A percentile compares a stretch with the other conserved stretches of the same genome.
phyloP scores from a whole-genome alignment of 2,113 vertebrate species.

The Anguilla japonica region DNA sequence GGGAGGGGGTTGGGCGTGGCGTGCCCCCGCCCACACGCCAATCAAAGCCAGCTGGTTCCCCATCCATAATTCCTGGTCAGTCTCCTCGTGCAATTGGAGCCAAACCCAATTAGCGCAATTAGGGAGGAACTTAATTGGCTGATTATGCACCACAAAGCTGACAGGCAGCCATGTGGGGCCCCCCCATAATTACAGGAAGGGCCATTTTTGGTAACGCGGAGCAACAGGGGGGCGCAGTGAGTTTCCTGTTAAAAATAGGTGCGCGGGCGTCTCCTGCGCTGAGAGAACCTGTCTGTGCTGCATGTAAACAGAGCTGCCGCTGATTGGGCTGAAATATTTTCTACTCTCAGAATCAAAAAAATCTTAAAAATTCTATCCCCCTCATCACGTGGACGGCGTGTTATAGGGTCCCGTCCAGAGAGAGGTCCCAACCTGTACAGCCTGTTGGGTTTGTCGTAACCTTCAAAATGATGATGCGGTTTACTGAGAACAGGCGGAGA shows the following conservation, averaged over 20 bases:
- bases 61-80: neutral
- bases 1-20: neutral
- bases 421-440: neutral
- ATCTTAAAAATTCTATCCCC: too few relatives aligned
- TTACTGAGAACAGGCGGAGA: neutral
- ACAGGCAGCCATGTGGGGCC: neutral
- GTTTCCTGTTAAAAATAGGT: neutral
- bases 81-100: neutral
- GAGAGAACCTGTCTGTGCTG: neutral
- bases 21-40: neutral
- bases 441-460: neutral
- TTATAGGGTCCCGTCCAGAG: neutral
- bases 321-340: neutral
- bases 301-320: neutral
- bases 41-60: conserved; percentile 9
- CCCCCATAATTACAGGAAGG: neutral
- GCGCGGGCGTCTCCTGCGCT: neutral
- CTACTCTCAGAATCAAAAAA: too few relatives aligned
- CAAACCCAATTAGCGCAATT: conserved; percentile 4
- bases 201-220: neutral
- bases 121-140: conserved; percentile 8
- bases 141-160: conserved; percentile 3
- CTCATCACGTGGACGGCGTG: neutral
- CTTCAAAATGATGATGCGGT: neutral
- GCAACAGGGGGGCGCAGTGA: neutral